These are phyloP conservation scores for Champsocephalus esox DNA, from an alignment of 2,797 vertebrate species.

Conservation along the genomic window DNA sequence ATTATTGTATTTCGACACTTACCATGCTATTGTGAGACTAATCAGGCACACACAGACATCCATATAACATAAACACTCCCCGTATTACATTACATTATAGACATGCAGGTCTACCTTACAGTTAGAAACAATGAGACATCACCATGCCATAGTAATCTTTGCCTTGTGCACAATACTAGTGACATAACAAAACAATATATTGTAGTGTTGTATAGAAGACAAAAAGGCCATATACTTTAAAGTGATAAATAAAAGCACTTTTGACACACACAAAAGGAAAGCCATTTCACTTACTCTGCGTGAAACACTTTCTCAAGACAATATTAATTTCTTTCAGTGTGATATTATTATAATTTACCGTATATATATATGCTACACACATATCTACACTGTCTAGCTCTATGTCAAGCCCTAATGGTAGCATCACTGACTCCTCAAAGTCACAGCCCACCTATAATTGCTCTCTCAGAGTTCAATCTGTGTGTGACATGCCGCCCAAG, in stretches of 20 bases:
- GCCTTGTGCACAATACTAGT: neutral
- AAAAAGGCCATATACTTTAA: neutral
- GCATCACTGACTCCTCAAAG: constrained; percentile 60
- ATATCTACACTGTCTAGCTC: constrained; percentile 47
- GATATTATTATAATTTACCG: neutral
- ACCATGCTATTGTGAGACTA: constrained; percentile 17
- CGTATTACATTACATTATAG: constrained; percentile 42
- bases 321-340: neutral
- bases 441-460: constrained; percentile 82
- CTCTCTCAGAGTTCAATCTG: constrained; percentile 73
- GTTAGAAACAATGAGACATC: constrained; percentile 24
- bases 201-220: constrained; percentile 6
- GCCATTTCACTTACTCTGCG: neutral
- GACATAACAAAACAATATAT: constrained; percentile 12
- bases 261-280: neutral
- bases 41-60: constrained; percentile 21
- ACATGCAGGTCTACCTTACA: constrained; percentile 16
- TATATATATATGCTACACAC: neutral
- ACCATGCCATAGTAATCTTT: neutral
- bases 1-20: constrained; percentile 46
- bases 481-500: constrained; percentile 80
- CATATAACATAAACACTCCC: constrained; percentile 17
- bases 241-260: neutral
- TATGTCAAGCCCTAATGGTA: constrained; percentile 34
- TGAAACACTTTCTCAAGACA: neutral